phyloP scores from a whole-genome alignment of 2,888 invertebrate species.

The Andrena camellia region DNA sequence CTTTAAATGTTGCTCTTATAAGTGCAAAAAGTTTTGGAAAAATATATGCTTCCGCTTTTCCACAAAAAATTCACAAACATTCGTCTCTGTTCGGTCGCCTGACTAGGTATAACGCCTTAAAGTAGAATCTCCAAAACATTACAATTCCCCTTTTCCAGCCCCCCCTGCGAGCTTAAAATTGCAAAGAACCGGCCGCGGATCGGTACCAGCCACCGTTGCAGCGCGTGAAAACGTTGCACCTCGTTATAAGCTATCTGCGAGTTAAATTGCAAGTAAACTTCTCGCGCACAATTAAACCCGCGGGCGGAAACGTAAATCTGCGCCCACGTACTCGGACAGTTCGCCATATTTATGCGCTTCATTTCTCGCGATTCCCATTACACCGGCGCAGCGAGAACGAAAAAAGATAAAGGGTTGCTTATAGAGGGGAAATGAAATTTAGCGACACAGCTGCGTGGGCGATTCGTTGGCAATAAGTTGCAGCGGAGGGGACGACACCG shows the following conservation, averaged over 20 bases:
- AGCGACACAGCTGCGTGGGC: neutral
- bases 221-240: neutral
- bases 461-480: neutral
- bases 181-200: neutral
- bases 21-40: too few relatives aligned
- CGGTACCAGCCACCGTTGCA: neutral
- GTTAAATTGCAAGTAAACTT: neutral
- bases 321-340: neutral
- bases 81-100: too few relatives aligned
- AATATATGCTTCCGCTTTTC: too few relatives aligned
- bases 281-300: constrained; percentile 6
- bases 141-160: neutral
- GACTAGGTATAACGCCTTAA: too few relatives aligned
- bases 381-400: neutral
- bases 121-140: neutral
- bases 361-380: constrained; percentile 2
- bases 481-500: neutral
- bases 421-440: neutral
- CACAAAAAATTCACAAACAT: too few relatives aligned
- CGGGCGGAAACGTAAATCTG: neutral
- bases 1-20: too few relatives aligned
- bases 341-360: neutral
- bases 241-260: neutral
- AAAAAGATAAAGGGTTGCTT: neutral
- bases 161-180: neutral